Percentiles rank a stretch among this genome's conserved stretches.
Evolutionary conservation across 2,113 vertebrate species (phyloP).

Genomic region (Aegithalos caudatus): DNA sequence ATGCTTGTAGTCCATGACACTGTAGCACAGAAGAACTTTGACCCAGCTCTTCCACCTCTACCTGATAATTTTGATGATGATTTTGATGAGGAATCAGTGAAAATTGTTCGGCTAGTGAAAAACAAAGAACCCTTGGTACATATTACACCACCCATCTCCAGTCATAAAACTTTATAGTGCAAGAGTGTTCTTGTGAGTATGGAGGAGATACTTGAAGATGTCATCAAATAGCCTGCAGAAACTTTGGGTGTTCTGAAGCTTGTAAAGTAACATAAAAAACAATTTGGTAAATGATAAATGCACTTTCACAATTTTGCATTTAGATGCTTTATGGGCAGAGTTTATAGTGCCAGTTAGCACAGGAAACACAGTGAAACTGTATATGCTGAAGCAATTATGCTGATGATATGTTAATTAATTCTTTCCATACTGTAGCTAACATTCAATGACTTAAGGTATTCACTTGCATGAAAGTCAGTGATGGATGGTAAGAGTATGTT

Average conservation of each 20-base stretch:
- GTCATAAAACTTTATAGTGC: background rate
- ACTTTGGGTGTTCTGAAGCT: background rate
- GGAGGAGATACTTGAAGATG: background rate
- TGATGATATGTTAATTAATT: background rate
- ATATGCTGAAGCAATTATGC: background rate
- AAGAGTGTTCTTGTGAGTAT: background rate
- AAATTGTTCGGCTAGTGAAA: constrained; percentile 94
- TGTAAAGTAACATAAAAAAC: background rate
- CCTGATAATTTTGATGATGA: constrained; percentile 86
- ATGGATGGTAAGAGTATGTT: background rate
- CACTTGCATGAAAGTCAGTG: background rate
- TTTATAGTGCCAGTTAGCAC: background rate
- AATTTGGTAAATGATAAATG: background rate
- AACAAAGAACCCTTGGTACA: constrained; percentile 93
- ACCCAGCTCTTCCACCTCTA: constrained; percentile 88
- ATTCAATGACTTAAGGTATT: background rate
- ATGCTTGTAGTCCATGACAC: constrained; percentile 92
- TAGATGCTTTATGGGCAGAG: background rate
- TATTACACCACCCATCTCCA: background rate
- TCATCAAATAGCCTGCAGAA: background rate
- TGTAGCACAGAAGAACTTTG: constrained; percentile 94
- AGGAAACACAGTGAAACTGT: background rate
- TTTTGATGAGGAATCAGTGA: constrained; percentile 93
- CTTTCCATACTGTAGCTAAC: background rate
- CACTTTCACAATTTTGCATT: background rate